Percentiles rank a stretch among this genome's conserved stretches.
Evolutionary conservation across 2,797 vertebrate species (phyloP).

Genomic region (Tokudaia tokunoshimensis): DNA sequence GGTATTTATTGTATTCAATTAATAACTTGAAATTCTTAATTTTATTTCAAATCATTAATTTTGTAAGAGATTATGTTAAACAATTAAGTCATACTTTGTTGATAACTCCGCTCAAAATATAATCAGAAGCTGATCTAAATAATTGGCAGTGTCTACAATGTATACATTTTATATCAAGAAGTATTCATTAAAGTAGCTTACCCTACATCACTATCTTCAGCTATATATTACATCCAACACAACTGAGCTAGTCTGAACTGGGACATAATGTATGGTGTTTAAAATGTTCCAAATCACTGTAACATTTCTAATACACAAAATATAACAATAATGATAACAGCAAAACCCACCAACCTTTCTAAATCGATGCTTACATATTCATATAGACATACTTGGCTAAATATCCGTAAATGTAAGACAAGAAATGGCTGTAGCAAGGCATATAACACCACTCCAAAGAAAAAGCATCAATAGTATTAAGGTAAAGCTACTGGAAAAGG

Average conservation of each 20-base stretch:
- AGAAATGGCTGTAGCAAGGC: neutral
- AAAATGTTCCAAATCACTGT: neutral
- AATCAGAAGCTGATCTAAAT: constrained; percentile 32
- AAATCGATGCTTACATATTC: neutral
- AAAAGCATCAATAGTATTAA: neutral
- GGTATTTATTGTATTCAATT: constrained; percentile 26
- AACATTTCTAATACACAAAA: constrained; percentile 11
- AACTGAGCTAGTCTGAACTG: neutral
- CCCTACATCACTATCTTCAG: neutral
- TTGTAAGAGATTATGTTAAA: neutral
- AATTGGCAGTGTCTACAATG: neutral
- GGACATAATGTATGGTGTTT: neutral
- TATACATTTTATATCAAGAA: neutral
- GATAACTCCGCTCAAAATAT: constrained; percentile 47
- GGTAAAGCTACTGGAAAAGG: neutral
- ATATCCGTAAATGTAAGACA: neutral
- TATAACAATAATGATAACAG: neutral
- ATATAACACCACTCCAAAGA: neutral
- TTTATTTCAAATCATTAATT: constrained; percentile 29
- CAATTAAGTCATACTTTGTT: neutral
- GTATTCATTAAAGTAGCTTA: constrained; percentile 8
- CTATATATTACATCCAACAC: neutral
- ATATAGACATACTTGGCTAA: neutral
- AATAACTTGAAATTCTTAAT: constrained; percentile 32
- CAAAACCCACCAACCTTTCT: neutral